Evolutionary conservation across 1,140 invertebrate species (phyloP).

Genomic region (Formica exsecta): DNA sequence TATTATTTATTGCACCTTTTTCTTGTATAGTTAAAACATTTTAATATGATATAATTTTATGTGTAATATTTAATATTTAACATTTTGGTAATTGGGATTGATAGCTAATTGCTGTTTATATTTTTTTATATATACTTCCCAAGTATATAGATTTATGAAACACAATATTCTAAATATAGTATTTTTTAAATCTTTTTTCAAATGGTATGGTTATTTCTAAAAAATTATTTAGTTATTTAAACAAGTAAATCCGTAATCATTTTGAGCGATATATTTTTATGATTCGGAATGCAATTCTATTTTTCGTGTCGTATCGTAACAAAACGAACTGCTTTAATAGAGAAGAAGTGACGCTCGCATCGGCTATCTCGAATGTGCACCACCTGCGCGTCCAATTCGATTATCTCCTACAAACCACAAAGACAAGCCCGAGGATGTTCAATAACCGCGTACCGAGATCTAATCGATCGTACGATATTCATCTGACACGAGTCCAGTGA

Average conservation of each 20-base stretch:
- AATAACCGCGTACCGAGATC: constrained; percentile 32
- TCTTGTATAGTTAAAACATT: not conserved
- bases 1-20: not conserved
- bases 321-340: constrained; percentile 10
- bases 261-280: constrained; percentile 9
- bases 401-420: constrained; percentile 49
- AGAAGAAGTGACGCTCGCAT: not conserved
- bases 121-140: not conserved
- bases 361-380: constrained; percentile 46
- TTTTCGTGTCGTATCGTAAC: not conserved
- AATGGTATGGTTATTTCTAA: not conserved
- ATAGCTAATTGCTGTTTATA: not conserved
- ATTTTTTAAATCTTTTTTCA: not conserved
- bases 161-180: too few relatives aligned
- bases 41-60: not conserved
- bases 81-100: not conserved
- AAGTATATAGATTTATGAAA: not conserved
- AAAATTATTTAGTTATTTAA: not conserved
- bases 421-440: constrained; percentile 32
- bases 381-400: constrained; percentile 34
- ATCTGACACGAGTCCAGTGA: constrained; percentile 6
- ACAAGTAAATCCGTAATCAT: not conserved
- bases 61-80: not conserved
- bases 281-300: not conserved
- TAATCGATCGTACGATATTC: constrained; percentile 53